Base-by-base conservation (phyloP, 2,113 vertebrate species). In the Ammospiza caudacuta region DNA sequence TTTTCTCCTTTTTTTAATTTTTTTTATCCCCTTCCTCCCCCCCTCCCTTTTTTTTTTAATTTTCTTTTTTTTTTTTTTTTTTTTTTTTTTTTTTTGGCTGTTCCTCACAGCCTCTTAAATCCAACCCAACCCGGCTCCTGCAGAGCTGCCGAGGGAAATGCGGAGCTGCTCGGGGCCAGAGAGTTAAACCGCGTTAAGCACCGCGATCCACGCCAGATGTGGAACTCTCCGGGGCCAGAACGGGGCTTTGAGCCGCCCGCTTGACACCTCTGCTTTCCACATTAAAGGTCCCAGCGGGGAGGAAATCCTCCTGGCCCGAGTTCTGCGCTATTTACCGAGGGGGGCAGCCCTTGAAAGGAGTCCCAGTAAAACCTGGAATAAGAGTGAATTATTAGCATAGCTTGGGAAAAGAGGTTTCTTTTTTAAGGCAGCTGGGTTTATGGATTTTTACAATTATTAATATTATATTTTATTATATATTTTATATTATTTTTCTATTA, bases 221-320 rank as follows among this genome's bases (percentile, higher is more conserved):
- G 92, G 93, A 94, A 86, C 9, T 89, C 92, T 75, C 95, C 95
- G 14, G 94, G 83, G 96, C 92, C 69, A 29, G 77, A 68, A 29
- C 58, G 62, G 89, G 87, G 61, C 94, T 95, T 76, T 87, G 92
- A 96, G 96, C 89, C 86, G 92, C 96, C 64, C 7, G 41, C 92
- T 95, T 85, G 89, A 92, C 96, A 95, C 96, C 95, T 97, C 95
- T 96, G 95, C 83, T 96, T 94, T 95, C 77, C 12, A 76, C 94
- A 97, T 97, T 85, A 92, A 64, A 78, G 41, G 31, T 85, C 95
- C 89, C 96, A 58, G 80, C 14, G 46, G 94, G 87, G 89, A 96
- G 96, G 94, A 96, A 97, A 96, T 95, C 91, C 95, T 95, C 89
- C 78, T 20, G 89, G 95, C 88, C 86, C n/a, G 94, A 89, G 89